A percentile compares a stretch with the other conserved stretches of the same genome.
These are phyloP conservation scores for Limnephilus auricula DNA, from an alignment of 2,888 invertebrate genomes.

Conservation along the genomic window DNA sequence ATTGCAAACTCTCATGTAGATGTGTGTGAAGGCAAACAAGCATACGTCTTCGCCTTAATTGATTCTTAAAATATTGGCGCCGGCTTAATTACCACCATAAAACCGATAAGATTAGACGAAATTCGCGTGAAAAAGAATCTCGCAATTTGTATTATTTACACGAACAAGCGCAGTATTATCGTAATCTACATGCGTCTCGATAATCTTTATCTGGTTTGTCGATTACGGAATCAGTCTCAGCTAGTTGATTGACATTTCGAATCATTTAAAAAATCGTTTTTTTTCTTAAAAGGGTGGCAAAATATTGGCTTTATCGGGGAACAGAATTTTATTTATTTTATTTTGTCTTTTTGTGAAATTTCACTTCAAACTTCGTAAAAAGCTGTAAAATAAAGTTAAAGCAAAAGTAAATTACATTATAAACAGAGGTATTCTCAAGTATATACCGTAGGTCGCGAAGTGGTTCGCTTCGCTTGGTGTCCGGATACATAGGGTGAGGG, in stretches of 20 bases:
- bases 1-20: background rate
- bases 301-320: no score
- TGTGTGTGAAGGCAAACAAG: background rate
- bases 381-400: no score
- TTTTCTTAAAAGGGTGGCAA: no score
- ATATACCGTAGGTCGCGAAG: no score
- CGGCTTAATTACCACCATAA: background rate
- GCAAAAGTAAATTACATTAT: no score
- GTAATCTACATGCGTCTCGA: background rate
- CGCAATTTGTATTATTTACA: background rate
- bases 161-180: background rate
- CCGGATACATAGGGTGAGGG: no score
- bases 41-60: background rate
- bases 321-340: no score
- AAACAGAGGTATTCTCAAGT: no score
- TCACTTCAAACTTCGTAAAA: no score
- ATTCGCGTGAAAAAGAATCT: background rate
- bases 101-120: background rate
- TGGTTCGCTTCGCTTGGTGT: no score
- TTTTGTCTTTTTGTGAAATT: no score
- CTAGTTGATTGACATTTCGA: background rate
- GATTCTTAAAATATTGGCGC: conserved; percentile 2
- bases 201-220: background rate
- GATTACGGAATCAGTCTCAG: background rate
- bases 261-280: background rate